Evolutionary conservation across 1,140 invertebrate species (phyloP).

Genomic region (Bombyx mandarina): DNA sequence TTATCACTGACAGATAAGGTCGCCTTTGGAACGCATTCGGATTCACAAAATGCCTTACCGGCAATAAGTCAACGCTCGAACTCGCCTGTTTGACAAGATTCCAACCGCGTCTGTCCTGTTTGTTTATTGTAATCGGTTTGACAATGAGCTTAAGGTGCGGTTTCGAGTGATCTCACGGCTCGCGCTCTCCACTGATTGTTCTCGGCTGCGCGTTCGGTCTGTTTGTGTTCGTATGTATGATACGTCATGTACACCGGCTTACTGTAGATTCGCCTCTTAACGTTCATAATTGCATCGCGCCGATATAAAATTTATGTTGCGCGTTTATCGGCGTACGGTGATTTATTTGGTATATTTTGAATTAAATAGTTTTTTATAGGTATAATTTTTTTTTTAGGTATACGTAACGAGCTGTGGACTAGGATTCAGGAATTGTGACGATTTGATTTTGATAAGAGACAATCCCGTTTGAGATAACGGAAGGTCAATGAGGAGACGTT

Average conservation of each 20-base stretch:
- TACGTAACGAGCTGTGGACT: no score
- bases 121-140: constrained; percentile 71
- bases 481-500: constrained; percentile 62
- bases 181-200: constrained; percentile 59
- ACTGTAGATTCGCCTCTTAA: constrained; percentile 66
- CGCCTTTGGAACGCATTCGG: constrained; percentile 7
- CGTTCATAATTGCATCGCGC: constrained; percentile 60
- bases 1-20: constrained; percentile 22
- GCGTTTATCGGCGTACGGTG: constrained; percentile 1
- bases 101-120: constrained; percentile 69
- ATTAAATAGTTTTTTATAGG: background rate
- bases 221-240: constrained; percentile 66
- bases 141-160: constrained; percentile 71
- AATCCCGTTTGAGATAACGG: constrained; percentile 58
- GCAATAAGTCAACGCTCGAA: constrained; percentile 70
- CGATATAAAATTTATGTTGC: background rate
- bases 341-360: background rate
- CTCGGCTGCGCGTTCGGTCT: constrained; percentile 53
- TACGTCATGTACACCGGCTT: constrained; percentile 65
- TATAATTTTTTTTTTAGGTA: background rate
- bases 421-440: background rate
- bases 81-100: constrained; percentile 70
- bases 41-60: constrained; percentile 64
- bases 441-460: constrained; percentile 24
- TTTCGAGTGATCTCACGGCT: constrained; percentile 64